Evolutionary conservation across 2,888 invertebrate species (phyloP), one percentile per base, ranked within the genome.

Genomic region (Apocheima hispidaria): DNA sequence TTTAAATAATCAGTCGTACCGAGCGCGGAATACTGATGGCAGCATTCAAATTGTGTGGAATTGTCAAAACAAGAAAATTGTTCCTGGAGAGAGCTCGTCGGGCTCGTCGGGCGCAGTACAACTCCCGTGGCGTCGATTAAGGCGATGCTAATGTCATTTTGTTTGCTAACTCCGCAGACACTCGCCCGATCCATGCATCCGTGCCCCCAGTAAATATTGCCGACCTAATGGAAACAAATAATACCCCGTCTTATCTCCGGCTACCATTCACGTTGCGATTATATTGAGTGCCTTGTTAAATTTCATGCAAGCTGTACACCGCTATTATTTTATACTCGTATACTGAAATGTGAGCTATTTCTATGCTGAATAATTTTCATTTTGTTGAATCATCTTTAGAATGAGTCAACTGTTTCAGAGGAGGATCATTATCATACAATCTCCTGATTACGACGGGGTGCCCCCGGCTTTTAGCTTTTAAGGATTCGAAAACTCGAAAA

Each of bases 71-170:
- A 85, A 84, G 85, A 84, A 86, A 84, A 86, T 86, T 82, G 84
- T 73, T 81, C 77, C 71, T 73, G 72, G 73, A 82, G 77, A 72
- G 76, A 74, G 72, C 69, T 72, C 70, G 70, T 71, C 75, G 70
- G 71, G 16, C 71, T 75, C 77, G 72, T 74, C 73, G 77, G 75
- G 72, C 66, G 73, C 72, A 60, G 73, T 71, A 80, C 74, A 71
- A 78, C 78, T 85, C 87, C 87, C 87, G 78, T 74, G 86, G 79
- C 84, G 88, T 85, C 86, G 86, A 88, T 90, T 89, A 89, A 81
- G 82, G 81, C 83, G 82, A 88, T 84, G 86, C 85, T 88, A 88
- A 90, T 87, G 86, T 77, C 83, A 84, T 88, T 67, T 87, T 89
- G 85, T 88, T 87, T 86, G 82, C 79, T 73, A 84, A 87, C 84